These are phyloP conservation scores for Lepidurus arcticus DNA, from an alignment of 1,140 invertebrate species.

Conservation along the genomic window DNA sequence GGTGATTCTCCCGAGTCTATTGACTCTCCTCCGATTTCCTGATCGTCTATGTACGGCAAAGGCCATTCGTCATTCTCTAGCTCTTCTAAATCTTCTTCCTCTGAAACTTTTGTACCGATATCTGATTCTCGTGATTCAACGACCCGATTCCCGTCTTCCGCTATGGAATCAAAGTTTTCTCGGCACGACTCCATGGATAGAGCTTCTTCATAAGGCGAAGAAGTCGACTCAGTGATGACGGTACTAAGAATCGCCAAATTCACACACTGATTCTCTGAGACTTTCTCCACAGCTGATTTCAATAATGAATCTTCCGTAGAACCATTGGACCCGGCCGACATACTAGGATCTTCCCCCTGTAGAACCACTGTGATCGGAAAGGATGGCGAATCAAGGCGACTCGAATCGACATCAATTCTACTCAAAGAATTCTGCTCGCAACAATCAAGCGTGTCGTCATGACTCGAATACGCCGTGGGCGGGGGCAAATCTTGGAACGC, in stretches of 20 bases:
- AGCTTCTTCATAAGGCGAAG: slow-evolving; percentile 4
- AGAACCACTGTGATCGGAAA: background rate
- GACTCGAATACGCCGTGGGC: slow-evolving; percentile 28
- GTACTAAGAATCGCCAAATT: background rate
- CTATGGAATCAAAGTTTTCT: background rate
- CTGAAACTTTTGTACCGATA: background rate
- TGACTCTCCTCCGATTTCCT: background rate
- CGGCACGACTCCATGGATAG: background rate
- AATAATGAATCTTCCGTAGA: background rate
- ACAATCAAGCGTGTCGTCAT: slow-evolving; percentile 30
- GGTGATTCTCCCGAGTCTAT: slow-evolving; percentile 19
- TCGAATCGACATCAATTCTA: background rate
- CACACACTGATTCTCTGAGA: background rate
- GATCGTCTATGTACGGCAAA: background rate
- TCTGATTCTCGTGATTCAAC: background rate
- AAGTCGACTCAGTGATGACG: background rate
- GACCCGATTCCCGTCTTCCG: background rate
- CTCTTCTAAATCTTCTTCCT: background rate
- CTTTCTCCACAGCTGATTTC: background rate
- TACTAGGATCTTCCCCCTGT: slow-evolving; percentile 22
- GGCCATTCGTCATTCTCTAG: background rate
- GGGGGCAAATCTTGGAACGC: slow-evolving; percentile 31
- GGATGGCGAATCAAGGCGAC: slow-evolving; percentile 1
- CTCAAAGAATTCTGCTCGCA: slow-evolving; percentile 26
- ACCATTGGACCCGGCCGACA: background rate